phyloP scores from a whole-genome alignment of 2,113 vertebrate genomes.

The Nothoprocta perdicaria region DNA sequence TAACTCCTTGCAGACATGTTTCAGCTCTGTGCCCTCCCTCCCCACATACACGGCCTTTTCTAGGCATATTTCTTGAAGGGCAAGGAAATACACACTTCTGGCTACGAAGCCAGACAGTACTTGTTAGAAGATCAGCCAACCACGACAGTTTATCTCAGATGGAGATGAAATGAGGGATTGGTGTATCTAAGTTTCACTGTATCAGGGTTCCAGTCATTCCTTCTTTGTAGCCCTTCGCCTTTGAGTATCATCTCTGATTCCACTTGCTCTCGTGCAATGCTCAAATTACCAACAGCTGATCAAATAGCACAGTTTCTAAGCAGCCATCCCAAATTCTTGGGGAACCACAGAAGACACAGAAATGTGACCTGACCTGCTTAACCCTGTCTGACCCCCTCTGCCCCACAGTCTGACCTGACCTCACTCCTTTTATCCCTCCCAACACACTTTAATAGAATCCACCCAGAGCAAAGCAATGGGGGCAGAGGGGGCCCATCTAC shows the following conservation, averaged over 20 bases:
- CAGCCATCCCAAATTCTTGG: slow-evolving; percentile 58
- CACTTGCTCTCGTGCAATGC: slow-evolving; percentile 70
- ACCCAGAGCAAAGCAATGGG: slow-evolving; percentile 14
- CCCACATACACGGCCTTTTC: neutral
- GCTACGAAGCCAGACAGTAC: neutral
- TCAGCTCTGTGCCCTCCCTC: neutral
- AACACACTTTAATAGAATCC: slow-evolving; percentile 45
- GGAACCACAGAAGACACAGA: slow-evolving; percentile 66
- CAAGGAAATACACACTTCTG: neutral
- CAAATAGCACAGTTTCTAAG: slow-evolving; percentile 72
- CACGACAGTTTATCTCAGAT: neutral
- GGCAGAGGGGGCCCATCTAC: neutral
- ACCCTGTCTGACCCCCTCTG: slow-evolving; percentile 69
- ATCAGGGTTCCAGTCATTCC: neutral
- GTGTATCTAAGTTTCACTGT: neutral
- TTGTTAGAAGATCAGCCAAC: slow-evolving; percentile 27
- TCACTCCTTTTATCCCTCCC: slow-evolving; percentile 51
- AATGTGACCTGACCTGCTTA: slow-evolving; percentile 68
- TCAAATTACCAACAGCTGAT: slow-evolving; percentile 82
- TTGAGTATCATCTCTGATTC: slow-evolving; percentile 74
- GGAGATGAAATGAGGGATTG: neutral
- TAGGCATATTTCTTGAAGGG: neutral
- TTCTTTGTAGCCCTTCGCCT: slow-evolving; percentile 53
- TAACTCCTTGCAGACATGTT: neutral
- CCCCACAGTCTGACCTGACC: slow-evolving; percentile 28